These are phyloP conservation scores for Tangara arthus DNA, from an alignment of 2,797 vertebrate genomes.

Conservation along the genomic window DNA sequence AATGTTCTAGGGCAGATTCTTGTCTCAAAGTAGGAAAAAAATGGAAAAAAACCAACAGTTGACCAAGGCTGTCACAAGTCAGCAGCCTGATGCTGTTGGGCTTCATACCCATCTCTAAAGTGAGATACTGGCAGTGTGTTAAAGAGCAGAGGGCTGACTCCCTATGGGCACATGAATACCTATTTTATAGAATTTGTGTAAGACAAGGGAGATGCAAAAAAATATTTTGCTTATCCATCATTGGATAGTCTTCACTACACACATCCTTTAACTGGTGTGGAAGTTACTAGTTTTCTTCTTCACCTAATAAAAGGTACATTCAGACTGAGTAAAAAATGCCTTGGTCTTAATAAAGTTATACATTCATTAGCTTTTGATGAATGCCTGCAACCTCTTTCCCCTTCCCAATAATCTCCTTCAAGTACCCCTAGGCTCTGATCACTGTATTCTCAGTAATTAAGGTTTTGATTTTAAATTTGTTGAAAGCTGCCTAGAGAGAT, in stretches of 20 bases:
- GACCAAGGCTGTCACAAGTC: neutral
- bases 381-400: neutral
- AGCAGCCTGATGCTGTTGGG: neutral
- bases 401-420: neutral
- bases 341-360: neutral
- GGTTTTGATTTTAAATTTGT: slow-evolving; percentile 31
- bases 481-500: slow-evolving; percentile 26
- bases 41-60: rapidly evolving
- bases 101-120: neutral
- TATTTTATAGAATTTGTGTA: neutral
- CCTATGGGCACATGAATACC: rapidly evolving
- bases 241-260: neutral
- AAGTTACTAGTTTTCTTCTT: neutral
- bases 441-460: slow-evolving; percentile 19
- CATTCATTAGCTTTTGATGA: neutral
- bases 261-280: neutral
- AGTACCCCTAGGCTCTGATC: neutral
- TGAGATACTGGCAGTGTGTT: neutral
- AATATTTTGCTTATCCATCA: neutral
- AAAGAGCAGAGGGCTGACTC: neutral
- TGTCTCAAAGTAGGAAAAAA: neutral
- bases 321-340: neutral
- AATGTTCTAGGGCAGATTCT: neutral
- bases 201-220: neutral
- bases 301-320: neutral